Base-by-base conservation (phyloP, 2,797 vertebrate genomes). In the Cottoperca gobio region DNA sequence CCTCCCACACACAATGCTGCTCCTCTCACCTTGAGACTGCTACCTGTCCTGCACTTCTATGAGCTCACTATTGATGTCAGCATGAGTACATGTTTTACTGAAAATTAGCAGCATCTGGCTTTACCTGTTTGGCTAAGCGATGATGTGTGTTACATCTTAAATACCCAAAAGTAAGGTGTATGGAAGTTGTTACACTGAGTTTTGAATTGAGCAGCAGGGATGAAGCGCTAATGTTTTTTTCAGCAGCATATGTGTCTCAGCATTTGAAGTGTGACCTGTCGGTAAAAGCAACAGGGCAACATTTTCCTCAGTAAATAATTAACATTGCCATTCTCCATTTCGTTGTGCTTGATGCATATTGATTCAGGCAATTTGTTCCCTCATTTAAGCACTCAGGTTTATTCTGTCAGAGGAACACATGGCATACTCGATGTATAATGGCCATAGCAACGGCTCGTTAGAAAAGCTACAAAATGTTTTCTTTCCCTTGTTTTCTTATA, bases 251-350 rank as follows among this genome's bases (percentile, higher is more conserved):
- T 55, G 46, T 76, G 62, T 86, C 73, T 83, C 65, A 82, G 64
- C 72, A 88, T 91, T 87, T 90, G 54, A 91, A 86, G 84, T 84
- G 86, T 88, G 89, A 89, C 86, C 90, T 83, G 88, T 91, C 77
- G 84, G 81, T 82, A 73, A 86, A 87, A 78, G 83, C 78, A 90
- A 85, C 86, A 82, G 70, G 79, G 53, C 70, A 88, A 85, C 82
- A 70, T 83, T 92, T 84, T 76, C 84, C 85, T 81, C 37, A 13
- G 76, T 89, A 86, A 92, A 92, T 93, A 89, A 93, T 92, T 90
- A 88, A 90, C 80, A 81, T 63, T 19, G 12, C 81, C 72, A 78
- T 85, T 90, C 79, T 86, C 59, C 21, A 70, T 64, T 76, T 86
- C 6, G 37, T 84, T 83, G 48, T 83, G 75, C 81, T 76, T 46